Percentiles rank a stretch among this genome's conserved stretches.
phyloP scores from a whole-genome alignment of 2,797 vertebrate genomes.

The Yasuhikotakia modesta region DNA sequence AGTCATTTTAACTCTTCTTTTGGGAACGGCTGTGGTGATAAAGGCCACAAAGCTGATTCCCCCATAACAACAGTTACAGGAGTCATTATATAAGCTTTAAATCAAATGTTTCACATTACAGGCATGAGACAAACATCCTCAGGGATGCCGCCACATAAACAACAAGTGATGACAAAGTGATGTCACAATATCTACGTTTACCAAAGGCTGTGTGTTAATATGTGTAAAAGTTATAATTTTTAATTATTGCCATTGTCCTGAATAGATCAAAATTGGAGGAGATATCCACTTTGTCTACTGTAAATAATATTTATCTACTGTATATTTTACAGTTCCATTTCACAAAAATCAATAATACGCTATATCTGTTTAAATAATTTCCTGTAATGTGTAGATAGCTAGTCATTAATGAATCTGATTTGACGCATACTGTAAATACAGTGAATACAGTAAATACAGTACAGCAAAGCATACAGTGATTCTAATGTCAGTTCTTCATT shows the following conservation, averaged over 20 bases:
- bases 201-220: background rate
- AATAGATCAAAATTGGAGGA: background rate
- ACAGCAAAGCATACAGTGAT: too few relatives aligned
- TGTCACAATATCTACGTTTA: background rate
- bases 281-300: too few relatives aligned
- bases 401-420: too few relatives aligned
- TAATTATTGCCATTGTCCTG: background rate
- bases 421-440: too few relatives aligned
- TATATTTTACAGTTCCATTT: too few relatives aligned
- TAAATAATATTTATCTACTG: constrained; percentile 17
- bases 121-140: background rate
- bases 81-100: background rate
- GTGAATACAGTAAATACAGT: too few relatives aligned
- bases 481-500: too few relatives aligned
- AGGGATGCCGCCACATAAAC: background rate
- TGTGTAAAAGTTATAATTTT: background rate
- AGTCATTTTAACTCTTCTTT: constrained; percentile 15
- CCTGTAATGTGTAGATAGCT: too few relatives aligned
- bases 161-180: background rate
- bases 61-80: background rate
- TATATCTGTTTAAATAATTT: too few relatives aligned
- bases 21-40: constrained; percentile 6
- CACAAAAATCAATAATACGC: too few relatives aligned
- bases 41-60: constrained; percentile 6
- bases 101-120: background rate